phyloP scores from a whole-genome alignment of 2,888 invertebrate genomes.

The Tiphia femorata region DNA sequence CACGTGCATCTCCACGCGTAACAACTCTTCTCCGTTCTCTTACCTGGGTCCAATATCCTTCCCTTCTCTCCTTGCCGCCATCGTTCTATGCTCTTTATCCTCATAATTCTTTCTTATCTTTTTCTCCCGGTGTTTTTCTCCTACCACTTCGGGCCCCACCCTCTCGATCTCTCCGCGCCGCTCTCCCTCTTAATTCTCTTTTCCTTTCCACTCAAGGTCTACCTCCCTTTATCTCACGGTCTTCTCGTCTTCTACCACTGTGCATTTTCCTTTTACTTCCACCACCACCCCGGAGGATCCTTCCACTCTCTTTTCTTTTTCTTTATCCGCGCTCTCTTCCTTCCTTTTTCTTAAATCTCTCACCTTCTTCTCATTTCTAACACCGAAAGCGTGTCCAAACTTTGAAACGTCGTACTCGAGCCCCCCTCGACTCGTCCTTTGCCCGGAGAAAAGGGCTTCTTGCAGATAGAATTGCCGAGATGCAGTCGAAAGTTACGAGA shows the following conservation, averaged over 20 bases:
- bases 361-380: constrained; percentile 43
- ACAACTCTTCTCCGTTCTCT: no score
- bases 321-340: constrained; percentile 18
- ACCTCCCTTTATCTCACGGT: constrained; percentile 23
- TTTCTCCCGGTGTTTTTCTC: no score
- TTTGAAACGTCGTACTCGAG: constrained; percentile 47
- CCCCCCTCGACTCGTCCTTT: background rate
- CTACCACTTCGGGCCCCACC: no score
- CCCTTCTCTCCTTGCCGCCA: no score
- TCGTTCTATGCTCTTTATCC: no score
- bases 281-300: constrained; percentile 16
- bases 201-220: background rate
- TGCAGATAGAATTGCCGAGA: constrained; percentile 35
- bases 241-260: constrained; percentile 27
- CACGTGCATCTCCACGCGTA: no score
- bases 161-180: constrained; percentile 6
- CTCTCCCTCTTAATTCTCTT: constrained; percentile 12
- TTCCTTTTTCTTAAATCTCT: no score
- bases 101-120: no score
- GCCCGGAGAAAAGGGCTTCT: no score
- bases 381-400: constrained; percentile 61
- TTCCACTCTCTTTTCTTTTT: constrained; percentile 11
- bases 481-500: constrained; percentile 23
- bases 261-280: constrained; percentile 24
- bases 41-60: no score